Conservation (phyloP, 2,888 invertebrate genomes). For the Mactromeris polynyma region DNA sequence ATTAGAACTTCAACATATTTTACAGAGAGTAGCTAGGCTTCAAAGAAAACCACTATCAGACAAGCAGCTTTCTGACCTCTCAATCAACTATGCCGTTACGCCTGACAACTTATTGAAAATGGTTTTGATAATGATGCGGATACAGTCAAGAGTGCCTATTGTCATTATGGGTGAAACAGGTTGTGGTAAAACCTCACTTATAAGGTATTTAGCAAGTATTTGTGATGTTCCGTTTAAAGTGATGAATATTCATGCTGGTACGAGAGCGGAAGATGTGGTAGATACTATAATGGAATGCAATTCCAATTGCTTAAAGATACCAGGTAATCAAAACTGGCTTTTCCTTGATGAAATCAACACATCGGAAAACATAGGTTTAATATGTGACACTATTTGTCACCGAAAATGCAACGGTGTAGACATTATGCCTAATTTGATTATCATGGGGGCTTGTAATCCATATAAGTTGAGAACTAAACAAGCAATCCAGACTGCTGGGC, state of each 20-base stretch:
- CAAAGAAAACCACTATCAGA: constrained; percentile 31
- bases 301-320: constrained; percentile 38
- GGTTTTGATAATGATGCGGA: constrained; percentile 73
- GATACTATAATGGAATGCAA: constrained; percentile 50
- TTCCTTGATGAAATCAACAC: constrained; percentile 81
- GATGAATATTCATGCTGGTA: constrained; percentile 77
- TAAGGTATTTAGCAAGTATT: constrained; percentile 71
- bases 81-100: constrained; percentile 73
- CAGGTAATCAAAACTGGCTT: constrained; percentile 64
- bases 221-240: constrained; percentile 70
- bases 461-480: constrained; percentile 67
- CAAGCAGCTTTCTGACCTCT: constrained; percentile 35
- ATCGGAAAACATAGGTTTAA: constrained; percentile 71
- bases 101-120: constrained; percentile 79
- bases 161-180: constrained; percentile 81
- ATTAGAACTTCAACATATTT: constrained; percentile 54
- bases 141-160: constrained; percentile 73
- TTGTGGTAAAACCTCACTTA: constrained; percentile 79
- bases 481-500: constrained; percentile 72
- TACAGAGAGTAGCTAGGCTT: constrained; percentile 63
- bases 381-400: constrained; percentile 74
- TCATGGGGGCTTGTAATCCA: constrained; percentile 80
- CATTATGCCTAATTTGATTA: constrained; percentile 70
- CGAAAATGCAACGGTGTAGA: constrained; percentile 56
- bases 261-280: constrained; percentile 55